phyloP scores from a whole-genome alignment of 2,797 vertebrate genomes.

The Trachurus trachurus region DNA sequence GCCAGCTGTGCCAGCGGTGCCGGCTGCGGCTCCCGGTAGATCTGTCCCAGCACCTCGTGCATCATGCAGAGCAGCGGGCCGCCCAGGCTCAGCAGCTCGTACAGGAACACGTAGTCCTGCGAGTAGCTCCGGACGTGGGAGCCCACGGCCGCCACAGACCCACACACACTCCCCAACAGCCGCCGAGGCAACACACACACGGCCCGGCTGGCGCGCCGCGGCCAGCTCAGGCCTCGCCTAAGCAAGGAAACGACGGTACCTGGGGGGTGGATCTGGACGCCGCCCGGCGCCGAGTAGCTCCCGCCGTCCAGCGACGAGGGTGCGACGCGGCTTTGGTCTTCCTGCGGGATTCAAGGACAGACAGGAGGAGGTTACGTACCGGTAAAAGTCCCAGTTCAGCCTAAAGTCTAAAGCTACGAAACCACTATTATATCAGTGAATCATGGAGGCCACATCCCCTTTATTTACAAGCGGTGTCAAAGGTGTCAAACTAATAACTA shows the following conservation, averaged over 20 bases:
- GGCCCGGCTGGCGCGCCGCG: slow-evolving; percentile 86
- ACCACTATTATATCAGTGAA: too few relatives aligned
- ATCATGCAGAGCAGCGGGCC: slow-evolving; percentile 91
- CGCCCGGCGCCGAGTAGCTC: slow-evolving; percentile 74
- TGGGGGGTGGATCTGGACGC: slow-evolving; percentile 87
- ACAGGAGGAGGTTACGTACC: background rate
- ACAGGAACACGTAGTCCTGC: slow-evolving; percentile 92
- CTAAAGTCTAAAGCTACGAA: too few relatives aligned
- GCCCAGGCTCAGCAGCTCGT: slow-evolving; percentile 93
- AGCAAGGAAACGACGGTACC: slow-evolving; percentile 96
- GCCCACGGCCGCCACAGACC: slow-evolving; percentile 80
- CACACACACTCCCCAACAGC: slow-evolving; percentile 89
- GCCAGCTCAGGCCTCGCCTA: slow-evolving; percentile 89
- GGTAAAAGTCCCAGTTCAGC: too few relatives aligned
- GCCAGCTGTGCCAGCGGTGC: slow-evolving; percentile 68
- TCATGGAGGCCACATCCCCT: too few relatives aligned
- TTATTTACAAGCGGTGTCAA: too few relatives aligned
- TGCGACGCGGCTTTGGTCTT: slow-evolving; percentile 72
- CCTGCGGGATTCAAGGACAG: slow-evolving; percentile 58
- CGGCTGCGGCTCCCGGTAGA: slow-evolving; percentile 88
- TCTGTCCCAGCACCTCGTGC: slow-evolving; percentile 90
- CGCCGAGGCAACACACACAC: slow-evolving; percentile 86
- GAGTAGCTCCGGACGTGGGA: slow-evolving; percentile 91
- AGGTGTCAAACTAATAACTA: too few relatives aligned
- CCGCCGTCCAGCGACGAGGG: slow-evolving; percentile 70